Percentiles rank a stretch among this genome's conserved stretches.
Evolutionary conservation across 2,888 invertebrate species (phyloP).

Genomic region (Callyntrura guangdongensis): DNA sequence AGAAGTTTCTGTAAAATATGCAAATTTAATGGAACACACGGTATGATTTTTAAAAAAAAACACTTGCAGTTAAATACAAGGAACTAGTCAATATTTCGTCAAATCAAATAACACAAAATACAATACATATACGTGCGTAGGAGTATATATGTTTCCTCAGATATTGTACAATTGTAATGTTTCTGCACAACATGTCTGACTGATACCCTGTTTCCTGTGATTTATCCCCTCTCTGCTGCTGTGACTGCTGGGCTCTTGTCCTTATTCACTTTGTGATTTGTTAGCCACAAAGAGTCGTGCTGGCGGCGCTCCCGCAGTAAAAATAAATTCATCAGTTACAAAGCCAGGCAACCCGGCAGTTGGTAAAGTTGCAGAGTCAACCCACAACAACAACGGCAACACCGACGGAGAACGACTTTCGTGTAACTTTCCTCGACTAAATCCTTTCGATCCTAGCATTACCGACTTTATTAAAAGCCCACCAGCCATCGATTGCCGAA

Average conservation of each 20-base stretch:
- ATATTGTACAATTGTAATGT: no score
- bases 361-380: conserved; percentile 15
- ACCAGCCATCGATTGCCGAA: conserved; percentile 77
- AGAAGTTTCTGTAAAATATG: no score
- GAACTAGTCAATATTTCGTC: no score
- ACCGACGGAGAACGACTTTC: conserved; percentile 14
- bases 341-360: background rate
- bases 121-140: no score
- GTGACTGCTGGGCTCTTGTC: background rate
- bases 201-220: background rate
- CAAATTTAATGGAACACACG: no score
- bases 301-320: background rate
- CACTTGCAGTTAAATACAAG: no score
- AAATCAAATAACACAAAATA: no score
- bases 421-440: conserved; percentile 80
- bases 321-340: background rate
- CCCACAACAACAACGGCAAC: background rate
- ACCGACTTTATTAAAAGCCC: conserved; percentile 81
- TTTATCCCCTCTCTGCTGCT: background rate
- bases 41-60: no score
- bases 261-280: background rate
- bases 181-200: no score
- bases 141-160: no score
- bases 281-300: background rate
- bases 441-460: conserved; percentile 80